Evolutionary conservation across 2,113 vertebrate species (phyloP), one percentile per base, ranked within the genome.

Genomic region (Lathamus discolor): DNA sequence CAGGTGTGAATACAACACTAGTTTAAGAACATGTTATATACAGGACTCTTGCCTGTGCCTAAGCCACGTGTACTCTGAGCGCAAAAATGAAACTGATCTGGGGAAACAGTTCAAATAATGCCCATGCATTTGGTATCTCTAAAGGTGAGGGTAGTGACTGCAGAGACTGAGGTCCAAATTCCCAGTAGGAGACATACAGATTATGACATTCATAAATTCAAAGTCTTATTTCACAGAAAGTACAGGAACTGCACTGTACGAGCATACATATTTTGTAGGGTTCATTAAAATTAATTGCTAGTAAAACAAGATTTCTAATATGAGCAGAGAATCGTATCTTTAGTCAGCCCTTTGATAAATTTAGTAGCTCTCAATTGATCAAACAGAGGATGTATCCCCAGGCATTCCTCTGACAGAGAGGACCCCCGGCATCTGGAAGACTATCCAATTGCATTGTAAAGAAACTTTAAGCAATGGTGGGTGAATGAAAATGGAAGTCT

Each of bases 261-360:
- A 64, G 43, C 19, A 8, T 31, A 31, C 9, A 9, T 1, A 3
- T 72, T 37, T 79, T 83, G 33, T 54, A 73, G 15, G 29, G 33
- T 35, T 93, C 27, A 27, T 28, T 75, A 27, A 67, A 89, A 76
- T 25, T 22, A 12, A 1, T 64, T 68, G 31, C n/a, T 67, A 20
- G 39, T 49, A 43, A 90, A 83, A 2, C 7, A 64, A 48, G 29
- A 39, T 66, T 92, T 93, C 74, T 70, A 43, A 33, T 62, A 22
- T 0, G 2, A 51, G 31, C 10, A 37, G 55, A 35, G 29, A 68
- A 41, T 31, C 8, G 0, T 64, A 2, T 46, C 17, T 72, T 51
- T 43, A 79, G 29, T 24, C 35, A 82, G 10, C 49, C 31, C 18
- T 72, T 19, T 68, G 39, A 48, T 83, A 80, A 88, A 74, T 80